A percentile compares a stretch with the other conserved stretches of the same genome.
These are phyloP conservation scores for Dascyllus trimaculatus DNA, from an alignment of 2,113 vertebrate genomes.

Conservation along the genomic window DNA sequence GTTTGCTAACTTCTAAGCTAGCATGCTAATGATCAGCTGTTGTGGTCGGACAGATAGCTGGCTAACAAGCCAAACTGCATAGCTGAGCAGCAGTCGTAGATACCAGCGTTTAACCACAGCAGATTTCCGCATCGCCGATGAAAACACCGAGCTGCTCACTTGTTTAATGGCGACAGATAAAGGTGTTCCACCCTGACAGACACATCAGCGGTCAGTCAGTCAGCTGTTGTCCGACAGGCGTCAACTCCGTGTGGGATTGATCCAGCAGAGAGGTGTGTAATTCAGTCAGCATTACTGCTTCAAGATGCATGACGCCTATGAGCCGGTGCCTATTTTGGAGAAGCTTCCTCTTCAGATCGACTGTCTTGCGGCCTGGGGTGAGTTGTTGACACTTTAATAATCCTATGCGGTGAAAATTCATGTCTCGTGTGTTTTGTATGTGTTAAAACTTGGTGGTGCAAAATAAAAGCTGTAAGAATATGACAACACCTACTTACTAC, in stretches of 20 bases:
- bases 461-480: no score
- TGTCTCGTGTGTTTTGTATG: neutral
- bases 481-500: no score
- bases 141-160: neutral
- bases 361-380: slow-evolving; percentile 96
- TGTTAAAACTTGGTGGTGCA: no score
- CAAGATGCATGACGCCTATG: slow-evolving; percentile 96
- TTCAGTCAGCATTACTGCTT: slow-evolving; percentile 15
- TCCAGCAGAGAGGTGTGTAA: neutral
- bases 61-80: slow-evolving; percentile 12
- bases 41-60: slow-evolving; percentile 47
- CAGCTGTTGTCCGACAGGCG: slow-evolving; percentile 31
- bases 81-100: neutral
- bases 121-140: neutral
- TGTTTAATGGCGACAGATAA: slow-evolving; percentile 49
- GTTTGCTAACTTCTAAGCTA: slow-evolving; percentile 64
- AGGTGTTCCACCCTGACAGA: slow-evolving; percentile 23
- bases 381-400: slow-evolving; percentile 65
- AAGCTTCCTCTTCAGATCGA: slow-evolving; percentile 97
- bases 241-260: slow-evolving; percentile 8
- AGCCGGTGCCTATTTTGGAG: slow-evolving; percentile 93
- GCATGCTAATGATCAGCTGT: slow-evolving; percentile 67
- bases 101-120: neutral
- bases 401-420: no score
- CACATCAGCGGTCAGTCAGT: slow-evolving; percentile 27